These are phyloP conservation scores for Pagrus major DNA, from an alignment of 2,113 vertebrate genomes.

Conservation along the genomic window DNA sequence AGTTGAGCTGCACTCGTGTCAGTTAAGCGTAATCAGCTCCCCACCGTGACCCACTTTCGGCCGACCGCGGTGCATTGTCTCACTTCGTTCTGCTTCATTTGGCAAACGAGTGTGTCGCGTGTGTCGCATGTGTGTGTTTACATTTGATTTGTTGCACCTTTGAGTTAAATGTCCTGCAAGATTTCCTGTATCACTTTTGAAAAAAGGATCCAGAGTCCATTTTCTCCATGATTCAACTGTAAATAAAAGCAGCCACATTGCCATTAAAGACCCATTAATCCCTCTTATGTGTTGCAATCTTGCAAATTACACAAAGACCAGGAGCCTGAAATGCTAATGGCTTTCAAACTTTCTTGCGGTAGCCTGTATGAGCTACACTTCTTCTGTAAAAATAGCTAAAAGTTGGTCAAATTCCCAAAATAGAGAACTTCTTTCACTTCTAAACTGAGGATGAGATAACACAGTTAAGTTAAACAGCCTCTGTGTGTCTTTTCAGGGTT, in stretches of 20 bases:
- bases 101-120: conserved; percentile 3
- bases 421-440: background rate
- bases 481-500: conserved; percentile 8
- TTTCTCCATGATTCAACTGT: background rate
- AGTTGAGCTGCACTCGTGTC: conserved; percentile 43
- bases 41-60: conserved; percentile 64
- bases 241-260: background rate
- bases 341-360: background rate
- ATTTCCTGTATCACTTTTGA: background rate
- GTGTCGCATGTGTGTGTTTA: background rate
- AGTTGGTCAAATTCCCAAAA: background rate
- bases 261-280: background rate
- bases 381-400: background rate
- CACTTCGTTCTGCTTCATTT: conserved; percentile 59
- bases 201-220: background rate
- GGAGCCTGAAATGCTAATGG: background rate
- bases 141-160: background rate
- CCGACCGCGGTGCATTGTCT: conserved; percentile 34
- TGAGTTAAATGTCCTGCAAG: background rate
- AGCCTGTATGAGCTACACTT: no score
- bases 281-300: background rate
- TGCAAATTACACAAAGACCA: background rate
- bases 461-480: background rate
- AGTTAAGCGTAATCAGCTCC: conserved; percentile 18
- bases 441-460: background rate